Base-by-base conservation (phyloP, 2,797 vertebrate species). In the Esox lucius region DNA sequence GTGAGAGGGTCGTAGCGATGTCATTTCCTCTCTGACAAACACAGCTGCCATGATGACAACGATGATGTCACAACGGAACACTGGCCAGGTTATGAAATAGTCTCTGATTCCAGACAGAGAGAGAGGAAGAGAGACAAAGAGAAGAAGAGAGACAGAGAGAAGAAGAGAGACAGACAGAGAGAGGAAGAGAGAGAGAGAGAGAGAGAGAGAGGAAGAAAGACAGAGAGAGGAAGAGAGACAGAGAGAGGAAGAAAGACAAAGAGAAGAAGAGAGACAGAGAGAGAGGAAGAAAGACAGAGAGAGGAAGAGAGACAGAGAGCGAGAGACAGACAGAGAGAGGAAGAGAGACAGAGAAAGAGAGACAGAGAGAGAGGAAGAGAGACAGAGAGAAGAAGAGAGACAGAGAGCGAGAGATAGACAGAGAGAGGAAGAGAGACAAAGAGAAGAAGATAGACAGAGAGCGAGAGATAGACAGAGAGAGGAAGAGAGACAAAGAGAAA, bases 21-120 rank as follows among this genome's bases (percentile, higher is more conserved):
- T 92, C 87, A 84, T 87, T 77, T 84, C 76, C 69, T 68, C 78
- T 86, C 90, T 87, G 88, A 90, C 90, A 90, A 93, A 93, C 92
- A 94, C 93, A 93, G 93, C 92, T 94, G 61, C 8, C 19, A 92
- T 88, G 71, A 77, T 26, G 73, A 75, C 68, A 68, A 35, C 76
- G 77, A 82, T 92, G 88, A 93, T 91, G 90, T 91, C 88, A 92
- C 83, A 74, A 5, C 8, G 59, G 15, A 78, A 74, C 39, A 88
- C 74, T 2, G 33, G 33, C 33, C 5, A 5, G 78, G 81, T 92
- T 88, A 91, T 93, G 90, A 87, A 90, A 91, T 90, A 88, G 87
- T 80, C 81, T 75, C 84, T 85, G 75, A 59, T 15, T 75, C 78
- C 77, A 59, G 70, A 70, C 22, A 75, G 70, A 83, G 73, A 73